Percentiles rank a stretch among this genome's conserved stretches.
Conservation (phyloP, 2,113 vertebrate species). For the Tragelaphus buxtoni region DNA sequence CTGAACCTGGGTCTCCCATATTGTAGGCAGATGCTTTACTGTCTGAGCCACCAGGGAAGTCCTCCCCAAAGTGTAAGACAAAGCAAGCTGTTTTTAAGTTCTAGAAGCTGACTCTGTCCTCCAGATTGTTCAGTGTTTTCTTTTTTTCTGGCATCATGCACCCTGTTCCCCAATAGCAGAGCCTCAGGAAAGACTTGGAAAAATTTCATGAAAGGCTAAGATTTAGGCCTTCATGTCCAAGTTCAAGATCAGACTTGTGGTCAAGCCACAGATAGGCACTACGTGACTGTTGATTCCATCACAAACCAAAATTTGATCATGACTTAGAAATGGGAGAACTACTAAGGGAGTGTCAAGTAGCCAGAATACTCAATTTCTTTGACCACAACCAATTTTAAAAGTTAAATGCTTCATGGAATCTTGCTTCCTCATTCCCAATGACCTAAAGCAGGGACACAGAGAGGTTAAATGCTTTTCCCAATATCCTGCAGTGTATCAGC, state of each 20-base stretch:
- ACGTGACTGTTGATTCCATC: background rate
- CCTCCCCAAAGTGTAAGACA: background rate
- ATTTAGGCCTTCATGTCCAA: slow-evolving; percentile 17
- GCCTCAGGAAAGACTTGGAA: slow-evolving; percentile 22
- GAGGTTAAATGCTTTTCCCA: slow-evolving; percentile 14
- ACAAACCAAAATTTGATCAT: slow-evolving; percentile 18
- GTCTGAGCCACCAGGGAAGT: background rate
- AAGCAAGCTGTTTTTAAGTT: background rate
- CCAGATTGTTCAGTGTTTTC: background rate
- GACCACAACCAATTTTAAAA: slow-evolving; percentile 32
- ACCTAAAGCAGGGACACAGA: background rate
- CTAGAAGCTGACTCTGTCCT: background rate
- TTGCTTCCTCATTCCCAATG: slow-evolving; percentile 20
- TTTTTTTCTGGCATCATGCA: background rate
- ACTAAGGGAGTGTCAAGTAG: background rate
- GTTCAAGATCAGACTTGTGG: slow-evolving; percentile 53
- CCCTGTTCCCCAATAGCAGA: background rate
- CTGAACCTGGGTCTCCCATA: accelerated
- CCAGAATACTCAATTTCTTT: background rate
- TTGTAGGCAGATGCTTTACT: background rate
- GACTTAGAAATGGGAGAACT: background rate
- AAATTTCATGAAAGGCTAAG: slow-evolving; percentile 12
- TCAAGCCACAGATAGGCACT: slow-evolving; percentile 43
- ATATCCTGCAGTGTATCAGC: background rate
- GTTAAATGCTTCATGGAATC: background rate